phyloP scores from a whole-genome alignment of 2,797 vertebrate species.

The Xenopus petersii region DNA sequence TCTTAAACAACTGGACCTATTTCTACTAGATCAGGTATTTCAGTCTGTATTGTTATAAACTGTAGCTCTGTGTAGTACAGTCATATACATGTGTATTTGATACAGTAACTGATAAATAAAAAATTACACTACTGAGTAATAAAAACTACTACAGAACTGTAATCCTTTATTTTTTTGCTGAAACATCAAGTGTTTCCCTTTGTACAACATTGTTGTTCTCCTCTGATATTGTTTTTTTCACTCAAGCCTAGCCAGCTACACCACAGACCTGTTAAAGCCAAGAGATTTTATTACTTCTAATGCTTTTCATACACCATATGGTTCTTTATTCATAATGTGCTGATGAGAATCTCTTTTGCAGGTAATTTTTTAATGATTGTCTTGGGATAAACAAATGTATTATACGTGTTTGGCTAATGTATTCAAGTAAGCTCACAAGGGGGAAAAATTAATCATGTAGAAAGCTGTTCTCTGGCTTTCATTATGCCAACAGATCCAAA shows the following conservation, averaged over 20 bases:
- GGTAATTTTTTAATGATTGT: constrained; percentile 83
- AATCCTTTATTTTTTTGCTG: constrained; percentile 32
- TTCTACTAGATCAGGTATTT: too few relatives aligned
- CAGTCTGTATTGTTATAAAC: too few relatives aligned
- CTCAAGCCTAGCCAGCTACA: constrained; percentile 46
- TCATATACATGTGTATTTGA: neutral
- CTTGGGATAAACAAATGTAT: constrained; percentile 82
- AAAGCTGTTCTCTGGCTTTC: constrained; percentile 71
- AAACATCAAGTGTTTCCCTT: constrained; percentile 7
- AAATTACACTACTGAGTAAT: neutral
- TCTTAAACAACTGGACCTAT: too few relatives aligned
- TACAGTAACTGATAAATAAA: neutral
- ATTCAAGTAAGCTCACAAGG: constrained; percentile 75
- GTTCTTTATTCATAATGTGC: constrained; percentile 65
- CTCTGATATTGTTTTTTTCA: constrained; percentile 45
- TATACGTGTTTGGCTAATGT: constrained; percentile 76
- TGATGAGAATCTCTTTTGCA: constrained; percentile 75
- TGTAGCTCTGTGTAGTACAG: too few relatives aligned
- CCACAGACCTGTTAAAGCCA: constrained; percentile 64
- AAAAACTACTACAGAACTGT: neutral
- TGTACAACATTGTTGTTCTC: neutral
- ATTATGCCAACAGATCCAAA: constrained; percentile 67
- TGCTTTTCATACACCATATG: constrained; percentile 70
- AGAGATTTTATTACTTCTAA: constrained; percentile 60
- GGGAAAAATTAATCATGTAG: constrained; percentile 81